A percentile compares a stretch with the other conserved stretches of the same genome.
phyloP scores from a whole-genome alignment of 2,113 vertebrate genomes.

The Bothrops jararaca region DNA sequence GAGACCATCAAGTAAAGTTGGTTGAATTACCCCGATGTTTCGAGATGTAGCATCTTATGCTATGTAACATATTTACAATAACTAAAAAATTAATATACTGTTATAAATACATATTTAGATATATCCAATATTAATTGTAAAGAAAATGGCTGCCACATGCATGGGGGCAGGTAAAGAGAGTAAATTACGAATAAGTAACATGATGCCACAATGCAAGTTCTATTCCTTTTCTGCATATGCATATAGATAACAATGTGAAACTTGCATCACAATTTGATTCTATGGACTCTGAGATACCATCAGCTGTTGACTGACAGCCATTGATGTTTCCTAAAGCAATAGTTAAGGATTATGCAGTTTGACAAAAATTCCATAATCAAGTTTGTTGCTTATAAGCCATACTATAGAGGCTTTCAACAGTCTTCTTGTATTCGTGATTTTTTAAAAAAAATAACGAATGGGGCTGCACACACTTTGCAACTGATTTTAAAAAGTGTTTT shows the following conservation, averaged over 20 bases:
- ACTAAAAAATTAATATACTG: background rate
- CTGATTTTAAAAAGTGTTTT: background rate
- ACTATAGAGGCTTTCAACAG: background rate
- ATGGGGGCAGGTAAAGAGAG: background rate
- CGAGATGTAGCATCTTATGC: background rate
- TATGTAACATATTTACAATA: background rate
- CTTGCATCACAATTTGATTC: background rate
- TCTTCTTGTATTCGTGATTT: background rate
- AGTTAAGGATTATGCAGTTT: background rate
- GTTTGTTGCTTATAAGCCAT: background rate
- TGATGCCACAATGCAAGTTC: background rate
- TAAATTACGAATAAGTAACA: background rate
- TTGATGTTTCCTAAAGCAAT: background rate
- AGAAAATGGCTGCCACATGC: background rate
- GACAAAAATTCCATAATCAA: background rate
- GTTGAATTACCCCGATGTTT: background rate
- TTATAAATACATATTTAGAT: background rate
- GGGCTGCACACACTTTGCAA: background rate
- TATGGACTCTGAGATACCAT: background rate
- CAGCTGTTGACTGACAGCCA: background rate
- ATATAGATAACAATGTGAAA: background rate
- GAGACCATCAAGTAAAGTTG: background rate
- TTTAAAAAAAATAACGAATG: background rate
- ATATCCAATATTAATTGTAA: background rate
- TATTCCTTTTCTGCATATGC: background rate